A percentile compares a stretch with the other conserved stretches of the same genome.
Conservation (phyloP, 1,140 invertebrate species). For the Babylonia areolata region DNA sequence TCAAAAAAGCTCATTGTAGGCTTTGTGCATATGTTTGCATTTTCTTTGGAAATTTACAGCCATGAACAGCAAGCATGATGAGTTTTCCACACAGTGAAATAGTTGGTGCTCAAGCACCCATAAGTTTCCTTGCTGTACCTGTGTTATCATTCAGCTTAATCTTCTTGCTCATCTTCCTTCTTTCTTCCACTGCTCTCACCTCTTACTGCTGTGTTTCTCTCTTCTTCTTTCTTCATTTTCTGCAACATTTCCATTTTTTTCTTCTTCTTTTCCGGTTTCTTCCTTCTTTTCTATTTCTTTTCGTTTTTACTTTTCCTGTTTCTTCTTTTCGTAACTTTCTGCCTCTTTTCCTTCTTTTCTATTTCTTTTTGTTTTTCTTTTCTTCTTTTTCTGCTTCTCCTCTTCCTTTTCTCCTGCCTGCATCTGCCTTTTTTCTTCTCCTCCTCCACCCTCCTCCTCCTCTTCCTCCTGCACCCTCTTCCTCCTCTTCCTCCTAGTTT, state of each 20-base stretch:
- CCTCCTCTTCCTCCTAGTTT: constrained; percentile 3
- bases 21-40: no score
- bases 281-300: not conserved
- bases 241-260: not conserved
- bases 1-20: not conserved
- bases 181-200: no score
- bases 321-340: not conserved
- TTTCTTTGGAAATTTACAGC: no score
- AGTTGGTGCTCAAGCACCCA: no score
- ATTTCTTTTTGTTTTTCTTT: not conserved
- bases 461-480: constrained; percentile 11
- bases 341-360: not conserved
- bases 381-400: not conserved
- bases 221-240: not conserved
- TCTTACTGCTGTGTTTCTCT: no score
- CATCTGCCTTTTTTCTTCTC: not conserved
- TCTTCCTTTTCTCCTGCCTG: not conserved
- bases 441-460: constrained; percentile 7
- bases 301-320: not conserved
- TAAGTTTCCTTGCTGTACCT: no score
- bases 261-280: not conserved
- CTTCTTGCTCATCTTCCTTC: no score
- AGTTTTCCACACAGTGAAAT: no score
- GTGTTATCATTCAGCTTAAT: no score
- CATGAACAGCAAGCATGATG: no score